A percentile compares a stretch with the other conserved stretches of the same genome.
Conservation (phyloP, 2,888 invertebrate species). For the Erebia ligea region DNA sequence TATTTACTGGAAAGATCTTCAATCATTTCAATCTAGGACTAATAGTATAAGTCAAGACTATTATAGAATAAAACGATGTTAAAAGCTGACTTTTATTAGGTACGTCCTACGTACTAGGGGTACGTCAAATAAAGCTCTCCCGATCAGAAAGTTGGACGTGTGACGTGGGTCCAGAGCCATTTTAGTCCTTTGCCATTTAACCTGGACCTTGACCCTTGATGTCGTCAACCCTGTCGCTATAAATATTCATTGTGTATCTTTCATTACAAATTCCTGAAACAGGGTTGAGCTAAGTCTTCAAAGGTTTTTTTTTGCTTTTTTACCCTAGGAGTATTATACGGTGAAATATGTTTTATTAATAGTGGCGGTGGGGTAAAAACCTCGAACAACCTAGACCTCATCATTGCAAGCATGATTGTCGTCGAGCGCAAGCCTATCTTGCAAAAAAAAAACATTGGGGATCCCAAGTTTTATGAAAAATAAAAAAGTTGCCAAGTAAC, state of each 20-base stretch:
- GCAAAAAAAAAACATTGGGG: too few relatives aligned
- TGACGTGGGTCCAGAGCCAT: slow-evolving; percentile 8
- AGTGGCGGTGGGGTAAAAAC: too few relatives aligned
- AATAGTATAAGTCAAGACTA: too few relatives aligned
- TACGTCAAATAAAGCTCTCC: slow-evolving; percentile 7
- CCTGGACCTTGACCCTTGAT: slow-evolving; percentile 32
- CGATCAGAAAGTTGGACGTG: too few relatives aligned
- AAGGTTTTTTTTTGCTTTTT: background rate
- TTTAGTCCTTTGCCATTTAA: slow-evolving; percentile 21
- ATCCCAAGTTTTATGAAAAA: too few relatives aligned
- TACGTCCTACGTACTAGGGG: too few relatives aligned
- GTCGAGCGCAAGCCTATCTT: too few relatives aligned
- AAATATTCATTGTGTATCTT: slow-evolving; percentile 35
- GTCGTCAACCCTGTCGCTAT: slow-evolving; percentile 38
- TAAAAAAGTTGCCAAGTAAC: too few relatives aligned
- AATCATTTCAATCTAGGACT: too few relatives aligned
- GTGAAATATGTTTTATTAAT: background rate
- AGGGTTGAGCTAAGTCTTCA: slow-evolving; percentile 5
- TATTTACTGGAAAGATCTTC: too few relatives aligned
- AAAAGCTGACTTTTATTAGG: background rate
- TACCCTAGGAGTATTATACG: background rate
- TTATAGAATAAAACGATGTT: background rate
- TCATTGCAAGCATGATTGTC: too few relatives aligned
- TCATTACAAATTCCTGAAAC: slow-evolving; percentile 15
- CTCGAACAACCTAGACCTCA: too few relatives aligned